Evolutionary conservation across 2,113 vertebrate species (phyloP).

Genomic region (Paraplagusia blochii): DNA sequence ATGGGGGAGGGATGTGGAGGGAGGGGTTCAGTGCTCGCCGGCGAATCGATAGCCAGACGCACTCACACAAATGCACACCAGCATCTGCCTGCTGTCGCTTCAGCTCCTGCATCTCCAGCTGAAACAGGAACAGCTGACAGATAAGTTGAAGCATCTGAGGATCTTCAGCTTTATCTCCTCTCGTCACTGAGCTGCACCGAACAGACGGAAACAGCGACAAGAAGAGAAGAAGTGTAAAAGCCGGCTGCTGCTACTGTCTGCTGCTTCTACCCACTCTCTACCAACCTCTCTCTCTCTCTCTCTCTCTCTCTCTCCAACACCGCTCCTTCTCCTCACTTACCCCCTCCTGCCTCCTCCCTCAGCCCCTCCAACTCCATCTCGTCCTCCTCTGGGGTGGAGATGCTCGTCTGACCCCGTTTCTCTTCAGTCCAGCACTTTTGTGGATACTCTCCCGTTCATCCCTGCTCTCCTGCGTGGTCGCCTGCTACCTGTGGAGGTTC

Average conservation of each 20-base stretch:
- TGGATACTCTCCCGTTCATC: slow-evolving; percentile 40
- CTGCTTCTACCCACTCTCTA: slow-evolving; percentile 32
- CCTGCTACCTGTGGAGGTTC: slow-evolving; percentile 63
- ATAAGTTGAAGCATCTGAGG: slow-evolving; percentile 1
- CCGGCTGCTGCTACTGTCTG: slow-evolving; percentile 38
- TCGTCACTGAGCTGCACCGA: slow-evolving; percentile 16
- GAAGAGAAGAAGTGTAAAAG: slow-evolving; percentile 35
- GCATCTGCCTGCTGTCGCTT: slow-evolving; percentile 13
- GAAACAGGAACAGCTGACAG: slow-evolving; percentile 6
- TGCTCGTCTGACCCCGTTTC: slow-evolving; percentile 55
- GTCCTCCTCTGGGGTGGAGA: slow-evolving; percentile 39
- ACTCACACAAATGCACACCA: slow-evolving; percentile 35
- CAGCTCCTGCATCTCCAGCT: slow-evolving; percentile 27
- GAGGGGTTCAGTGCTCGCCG: slow-evolving; percentile 52
- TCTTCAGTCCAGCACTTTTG: slow-evolving; percentile 26
- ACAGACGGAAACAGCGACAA: slow-evolving; percentile 22
- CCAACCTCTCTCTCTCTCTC: slow-evolving; percentile 26
- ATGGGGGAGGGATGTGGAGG: slow-evolving; percentile 40
- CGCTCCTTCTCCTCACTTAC: slow-evolving; percentile 12
- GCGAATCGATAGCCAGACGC: slow-evolving; percentile 57
- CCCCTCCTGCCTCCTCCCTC: not conserved
- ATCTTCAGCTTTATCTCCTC: not conserved
- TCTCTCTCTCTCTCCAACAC: slow-evolving; percentile 18
- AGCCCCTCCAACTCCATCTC: slow-evolving; percentile 20
- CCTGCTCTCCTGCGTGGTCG: slow-evolving; percentile 29